Evolutionary conservation across 2,797 vertebrate species (phyloP), one percentile per base, ranked within the genome.

Genomic region (Euthynnus affinis): DNA sequence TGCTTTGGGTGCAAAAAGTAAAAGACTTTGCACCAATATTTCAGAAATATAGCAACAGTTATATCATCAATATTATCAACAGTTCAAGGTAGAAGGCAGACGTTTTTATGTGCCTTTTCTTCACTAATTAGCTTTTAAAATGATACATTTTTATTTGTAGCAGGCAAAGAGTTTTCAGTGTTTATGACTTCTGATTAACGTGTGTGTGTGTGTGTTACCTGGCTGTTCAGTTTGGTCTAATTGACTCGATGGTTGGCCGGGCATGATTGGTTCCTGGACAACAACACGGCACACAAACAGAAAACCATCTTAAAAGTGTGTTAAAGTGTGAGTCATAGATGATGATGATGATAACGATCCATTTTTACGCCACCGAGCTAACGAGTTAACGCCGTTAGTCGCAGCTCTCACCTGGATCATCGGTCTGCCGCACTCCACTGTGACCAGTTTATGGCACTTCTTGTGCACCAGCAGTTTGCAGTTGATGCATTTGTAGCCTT

Each of bases 401-500:
- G 20, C 59, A 48, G 66, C 10, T 13, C 87, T 92, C 82, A 96
- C 95, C 91, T 94, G 94, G 42, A 93, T 92, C 80, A 95, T 86
- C 46, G 96, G 97, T 52, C 97, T 91, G 60, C 97, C 98, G 76
- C 98, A 99, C 80, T 99, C 98, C 71, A 93, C 85, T 3, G 88
- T 98, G 76, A 98, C 98, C 71, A 99, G 94, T 85, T 99, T 99
- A 92, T 99, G 98, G 90, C 98, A 99, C 91, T 99, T 99, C 93
- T 99, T 99, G 92, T 99, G 98, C 67, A 99, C 98, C 55, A 99
- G 95, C 74, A 99, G 97, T 88, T 99, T 99, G 93, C 98, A 99
- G 86, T 97, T 99, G 94, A 99, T 98, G 90, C 98, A 99, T 88
- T 99, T 99, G 89, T 99, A 99, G 12, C 98, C 98, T 87, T 99